Evolutionary conservation across 2,888 invertebrate genomes (phyloP), one percentile per base, ranked within the genome.

Genomic region (Gortyna flavago): DNA sequence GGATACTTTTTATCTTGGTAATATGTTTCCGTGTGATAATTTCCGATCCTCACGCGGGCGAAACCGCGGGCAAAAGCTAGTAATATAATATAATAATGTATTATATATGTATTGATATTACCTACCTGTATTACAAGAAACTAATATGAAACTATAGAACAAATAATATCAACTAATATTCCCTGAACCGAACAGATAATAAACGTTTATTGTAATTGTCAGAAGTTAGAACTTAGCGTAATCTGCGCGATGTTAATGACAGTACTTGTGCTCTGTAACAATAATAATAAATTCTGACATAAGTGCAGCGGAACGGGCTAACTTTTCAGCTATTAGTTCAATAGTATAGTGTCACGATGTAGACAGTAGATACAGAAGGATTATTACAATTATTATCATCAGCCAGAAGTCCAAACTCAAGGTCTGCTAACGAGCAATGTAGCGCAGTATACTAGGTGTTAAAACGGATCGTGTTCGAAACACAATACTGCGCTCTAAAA

Each of bases 291-390:
- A 84, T 84, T 79, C 54, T 64, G 62, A 51, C 80, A 48, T 86
- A 75, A 84, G 84, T 84, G 84, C 84, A 84, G 62, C 29, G 85
- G 18, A 75, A 86, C 70, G 80, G 68, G 29, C 72, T 70, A 84
- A 84, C 86, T 84, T 84, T 84, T 84, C 84, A 84, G 66, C 84
- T 70, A 77, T 86, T 79, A 84, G 84, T 70, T 84, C 72, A 83
- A 70, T 74, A 65, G 80, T 86, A 67, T 67, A 13, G 59, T 21
- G 69, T 29, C 69, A 66, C 66, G 2, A 16, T 16, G 18, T 0
- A 13, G 21, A 1, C 1, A n/a, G 2, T 1, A 35, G 35, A 2
- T 35, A 7, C 79, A 86, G 83, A 86, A 84, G 86, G n/a, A 2
- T 29, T 9, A n/a, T 54, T 54, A 25, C 9, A 54, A 54, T 25